These are phyloP conservation scores for Apotomis capreana DNA, from an alignment of 2,888 invertebrate species.

Conservation along the genomic window DNA sequence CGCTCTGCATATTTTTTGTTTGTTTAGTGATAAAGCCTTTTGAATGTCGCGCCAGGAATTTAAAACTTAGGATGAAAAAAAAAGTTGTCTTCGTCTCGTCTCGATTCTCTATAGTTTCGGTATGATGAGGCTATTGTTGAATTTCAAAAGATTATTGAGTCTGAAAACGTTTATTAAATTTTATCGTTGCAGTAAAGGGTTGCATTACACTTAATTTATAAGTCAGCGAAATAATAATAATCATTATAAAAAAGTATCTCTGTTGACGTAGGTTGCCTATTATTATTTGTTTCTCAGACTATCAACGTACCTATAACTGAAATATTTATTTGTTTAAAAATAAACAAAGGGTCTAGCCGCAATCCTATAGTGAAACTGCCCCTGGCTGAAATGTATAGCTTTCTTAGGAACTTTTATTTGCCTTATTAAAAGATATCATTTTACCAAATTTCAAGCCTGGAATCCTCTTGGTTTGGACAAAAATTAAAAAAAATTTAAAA, in stretches of 20 bases:
- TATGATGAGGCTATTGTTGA: not conserved
- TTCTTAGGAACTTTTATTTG: no score
- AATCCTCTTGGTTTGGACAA: no score
- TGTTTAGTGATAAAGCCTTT: slow-evolving; percentile 21
- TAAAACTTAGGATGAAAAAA: not conserved
- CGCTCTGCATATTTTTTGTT: slow-evolving; percentile 30
- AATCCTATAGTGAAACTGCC: no score
- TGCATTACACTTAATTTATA: no score
- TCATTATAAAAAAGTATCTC: no score
- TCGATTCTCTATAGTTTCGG: not conserved
- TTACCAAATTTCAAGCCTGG: no score
- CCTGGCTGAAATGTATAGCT: no score
- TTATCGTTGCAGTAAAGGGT: not conserved
- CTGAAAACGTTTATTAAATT: not conserved
- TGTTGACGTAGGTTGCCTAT: not conserved
- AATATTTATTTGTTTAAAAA: not conserved
- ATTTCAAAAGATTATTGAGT: not conserved
- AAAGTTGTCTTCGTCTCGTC: not conserved
- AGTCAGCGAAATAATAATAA: no score
- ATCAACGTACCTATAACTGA: not conserved
- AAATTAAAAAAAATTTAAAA: no score
- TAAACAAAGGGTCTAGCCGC: no score
- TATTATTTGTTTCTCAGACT: not conserved
- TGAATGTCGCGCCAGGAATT: slow-evolving; percentile 15
- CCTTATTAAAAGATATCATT: no score